Conservation (phyloP, 2,888 invertebrate species). For the Brachypalpus laphriformis region DNA sequence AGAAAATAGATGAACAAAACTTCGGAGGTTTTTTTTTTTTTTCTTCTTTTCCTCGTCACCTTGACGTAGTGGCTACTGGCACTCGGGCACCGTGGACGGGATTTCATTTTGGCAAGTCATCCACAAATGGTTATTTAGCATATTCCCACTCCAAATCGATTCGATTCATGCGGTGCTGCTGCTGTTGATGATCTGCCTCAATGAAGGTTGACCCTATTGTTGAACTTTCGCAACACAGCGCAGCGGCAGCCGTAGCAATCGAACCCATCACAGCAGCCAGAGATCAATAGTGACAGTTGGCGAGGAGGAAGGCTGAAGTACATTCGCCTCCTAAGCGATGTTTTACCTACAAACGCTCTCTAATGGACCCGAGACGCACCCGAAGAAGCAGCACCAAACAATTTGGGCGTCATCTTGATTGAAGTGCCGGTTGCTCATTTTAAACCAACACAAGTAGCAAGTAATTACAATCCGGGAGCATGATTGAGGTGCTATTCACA, state of each 20-base stretch:
- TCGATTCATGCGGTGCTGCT: slow-evolving; percentile 49
- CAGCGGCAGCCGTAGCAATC: slow-evolving; percentile 25
- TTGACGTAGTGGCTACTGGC: slow-evolving; percentile 13
- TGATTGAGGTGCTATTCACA: slow-evolving; percentile 72
- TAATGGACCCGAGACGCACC: slow-evolving; percentile 34
- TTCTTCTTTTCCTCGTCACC: background rate
- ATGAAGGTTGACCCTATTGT: slow-evolving; percentile 64
- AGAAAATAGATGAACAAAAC: slow-evolving; percentile 25
- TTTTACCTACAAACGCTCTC: slow-evolving; percentile 35
- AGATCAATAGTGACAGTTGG: slow-evolving; percentile 69
- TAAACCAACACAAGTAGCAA: slow-evolving; percentile 76
- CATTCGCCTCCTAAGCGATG: slow-evolving; percentile 48
- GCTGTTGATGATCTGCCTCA: slow-evolving; percentile 45
- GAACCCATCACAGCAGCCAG: slow-evolving; percentile 44
- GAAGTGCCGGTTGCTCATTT: slow-evolving; percentile 69
- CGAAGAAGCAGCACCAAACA: slow-evolving; percentile 23
- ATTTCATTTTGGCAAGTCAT: slow-evolving; percentile 73
- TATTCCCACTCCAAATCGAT: slow-evolving; percentile 67
- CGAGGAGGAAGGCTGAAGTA: slow-evolving; percentile 30
- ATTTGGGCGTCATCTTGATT: slow-evolving; percentile 67
- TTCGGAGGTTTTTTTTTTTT: background rate
- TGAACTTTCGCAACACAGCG: slow-evolving; percentile 67
- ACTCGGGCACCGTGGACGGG: too few species aligned
- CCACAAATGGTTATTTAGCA: slow-evolving; percentile 76
- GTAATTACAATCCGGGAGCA: slow-evolving; percentile 76